Percentiles rank a stretch among this genome's conserved stretches.
Conservation (phyloP, 2,888 invertebrate species). For the Choristoneura rosaceana region DNA sequence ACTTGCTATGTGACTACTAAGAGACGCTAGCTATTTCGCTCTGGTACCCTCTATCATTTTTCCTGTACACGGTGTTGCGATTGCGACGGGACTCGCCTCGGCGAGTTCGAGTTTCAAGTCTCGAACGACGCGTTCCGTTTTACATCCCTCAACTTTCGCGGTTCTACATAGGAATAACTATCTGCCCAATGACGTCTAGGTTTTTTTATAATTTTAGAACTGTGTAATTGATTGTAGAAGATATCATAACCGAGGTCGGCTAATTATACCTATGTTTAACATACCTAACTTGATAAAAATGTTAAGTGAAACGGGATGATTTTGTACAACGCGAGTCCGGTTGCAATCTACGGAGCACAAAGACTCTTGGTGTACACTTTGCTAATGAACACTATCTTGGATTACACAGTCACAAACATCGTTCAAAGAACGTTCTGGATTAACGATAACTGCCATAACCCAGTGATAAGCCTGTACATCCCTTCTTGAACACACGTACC, state of each 20-base stretch:
- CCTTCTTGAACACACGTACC: slow-evolving; percentile 23
- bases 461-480: slow-evolving; percentile 20
- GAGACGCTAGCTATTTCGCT: slow-evolving; percentile 84
- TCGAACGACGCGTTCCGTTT: slow-evolving; percentile 25
- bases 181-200: slow-evolving; percentile 7
- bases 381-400: slow-evolving; percentile 83
- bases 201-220: slow-evolving; percentile 11
- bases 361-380: slow-evolving; percentile 84
- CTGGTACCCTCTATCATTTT: slow-evolving; percentile 84
- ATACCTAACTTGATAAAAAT: slow-evolving; percentile 18
- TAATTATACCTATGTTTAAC: slow-evolving; percentile 38
- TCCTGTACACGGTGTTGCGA: slow-evolving; percentile 81
- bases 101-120: slow-evolving; percentile 54
- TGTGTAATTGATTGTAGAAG: neutral
- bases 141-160: slow-evolving; percentile 34
- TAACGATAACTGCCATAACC: slow-evolving; percentile 35
- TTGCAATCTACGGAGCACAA: slow-evolving; percentile 86
- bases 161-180: slow-evolving; percentile 40
- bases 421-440: slow-evolving; percentile 50
- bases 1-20: slow-evolving; percentile 85
- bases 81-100: slow-evolving; percentile 80
- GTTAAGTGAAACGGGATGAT: slow-evolving; percentile 61
- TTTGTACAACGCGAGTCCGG: slow-evolving; percentile 76
- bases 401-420: slow-evolving; percentile 85
- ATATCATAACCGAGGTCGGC: slow-evolving; percentile 4